Conservation (phyloP, 1,140 invertebrate species). For the Ooceraea biroi region DNA sequence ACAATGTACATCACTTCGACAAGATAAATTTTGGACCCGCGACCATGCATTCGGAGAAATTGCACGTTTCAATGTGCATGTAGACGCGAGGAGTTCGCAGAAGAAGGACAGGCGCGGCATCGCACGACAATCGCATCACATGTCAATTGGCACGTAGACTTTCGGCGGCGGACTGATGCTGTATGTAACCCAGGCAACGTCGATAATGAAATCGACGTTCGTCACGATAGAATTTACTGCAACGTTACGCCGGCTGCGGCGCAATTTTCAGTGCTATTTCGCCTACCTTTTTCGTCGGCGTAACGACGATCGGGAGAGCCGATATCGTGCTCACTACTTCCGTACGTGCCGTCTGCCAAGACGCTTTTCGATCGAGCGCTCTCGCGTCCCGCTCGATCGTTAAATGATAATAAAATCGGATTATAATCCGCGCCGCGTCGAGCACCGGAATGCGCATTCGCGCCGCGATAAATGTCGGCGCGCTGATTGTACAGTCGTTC, state of each 20-base stretch:
- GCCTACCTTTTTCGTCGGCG: slow-evolving; percentile 7
- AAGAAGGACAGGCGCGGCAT: background rate
- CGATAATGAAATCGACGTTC: slow-evolving; percentile 47
- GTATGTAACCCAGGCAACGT: slow-evolving; percentile 10
- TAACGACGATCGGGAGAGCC: background rate
- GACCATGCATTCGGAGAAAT: background rate
- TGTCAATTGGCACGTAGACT: slow-evolving; percentile 3
- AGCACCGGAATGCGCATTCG: slow-evolving; percentile 32
- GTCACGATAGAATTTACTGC: slow-evolving; percentile 50
- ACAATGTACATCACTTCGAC: too few species aligned
- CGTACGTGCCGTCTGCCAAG: slow-evolving; percentile 48
- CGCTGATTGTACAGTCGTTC: slow-evolving; percentile 61
- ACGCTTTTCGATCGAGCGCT: slow-evolving; percentile 33
- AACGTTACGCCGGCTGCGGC: slow-evolving; percentile 30
- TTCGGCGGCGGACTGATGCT: slow-evolving; percentile 14
- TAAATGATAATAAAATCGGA: slow-evolving; percentile 61
- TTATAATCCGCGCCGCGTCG: slow-evolving; percentile 46
- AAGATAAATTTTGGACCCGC: too few species aligned
- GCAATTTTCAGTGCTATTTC: slow-evolving; percentile 45
- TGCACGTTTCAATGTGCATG: background rate
- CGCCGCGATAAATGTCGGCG: slow-evolving; percentile 58
- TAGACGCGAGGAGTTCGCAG: background rate
- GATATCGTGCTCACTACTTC: background rate
- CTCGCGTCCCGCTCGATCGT: slow-evolving; percentile 41
- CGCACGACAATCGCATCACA: background rate